Base-by-base conservation (phyloP, 37 sponge, comb jelly and placozoan genomes). In the Petrosia ficiformis region DNA sequence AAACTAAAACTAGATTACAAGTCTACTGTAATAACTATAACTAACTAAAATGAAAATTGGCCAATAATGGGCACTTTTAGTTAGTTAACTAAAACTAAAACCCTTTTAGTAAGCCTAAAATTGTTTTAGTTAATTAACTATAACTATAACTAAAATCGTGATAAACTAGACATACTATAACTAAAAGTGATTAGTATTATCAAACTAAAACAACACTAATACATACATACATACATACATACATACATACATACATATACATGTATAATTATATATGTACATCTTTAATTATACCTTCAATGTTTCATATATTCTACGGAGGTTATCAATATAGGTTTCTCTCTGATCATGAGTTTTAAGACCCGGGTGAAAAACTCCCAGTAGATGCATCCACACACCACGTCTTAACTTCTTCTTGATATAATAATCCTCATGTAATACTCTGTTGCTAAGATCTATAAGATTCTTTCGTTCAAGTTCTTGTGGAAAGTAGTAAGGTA, bases 301-400 rank as follows among this genome's bases (percentile, higher is more conserved):
- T 24, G 58, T 34, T 37, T 72, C 73, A 63, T 86, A 86, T 8
- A 81, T 76, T 44, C 25, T 57, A 25, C 86, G 35, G 40, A 90
- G 79, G 16, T 65, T 75, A 2, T 1, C 65, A 19, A 82, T 73
- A 60, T 82, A 90, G 32, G 26, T 24, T 19, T 79, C 68, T 29
- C 91, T 72, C 32, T 82, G 76, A 39, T 74, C 73, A 5, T 59
- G 70, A 3, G 79, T 63, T 4, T 67, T 41, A 77, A 86, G 67
- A 11, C 44, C 52, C 0, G 91, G 91, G 31, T 77, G 87, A 56
- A 79, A 90, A 43, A 90, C 80, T 2, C 83, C 82, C 32, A 88
- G 42, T 28, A 82, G 56, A 57, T 83, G 79, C 67, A 57, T 40
- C 89, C 83, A 83, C 54, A 88, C 70, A 6, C 80, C 79, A 35